A percentile compares a stretch with the other conserved stretches of the same genome.
Evolutionary conservation across 2,888 invertebrate species (phyloP).

Genomic region (Plutella xylostella): DNA sequence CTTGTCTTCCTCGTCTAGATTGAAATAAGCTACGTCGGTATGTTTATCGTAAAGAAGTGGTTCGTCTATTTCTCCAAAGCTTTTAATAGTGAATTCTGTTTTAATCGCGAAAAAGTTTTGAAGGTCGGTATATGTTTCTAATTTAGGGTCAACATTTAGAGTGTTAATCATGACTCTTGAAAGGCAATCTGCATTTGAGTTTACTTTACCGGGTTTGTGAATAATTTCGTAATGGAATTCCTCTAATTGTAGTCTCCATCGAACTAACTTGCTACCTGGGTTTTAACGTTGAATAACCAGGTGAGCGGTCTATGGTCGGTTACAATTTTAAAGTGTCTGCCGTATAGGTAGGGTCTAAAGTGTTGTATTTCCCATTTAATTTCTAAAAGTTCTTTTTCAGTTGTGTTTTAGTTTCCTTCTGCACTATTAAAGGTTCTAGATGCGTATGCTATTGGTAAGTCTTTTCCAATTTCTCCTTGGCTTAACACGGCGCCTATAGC

Average conservation of each 20-base stretch:
- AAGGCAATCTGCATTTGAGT: constrained; percentile 14
- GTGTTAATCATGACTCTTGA: too few species aligned
- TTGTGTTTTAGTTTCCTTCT: constrained; percentile 12
- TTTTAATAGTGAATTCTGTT: too few species aligned
- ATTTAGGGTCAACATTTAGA: too few species aligned
- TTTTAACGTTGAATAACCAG: background rate
- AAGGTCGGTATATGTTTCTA: too few species aligned
- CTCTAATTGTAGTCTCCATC: constrained; percentile 2
- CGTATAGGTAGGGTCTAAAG: background rate
- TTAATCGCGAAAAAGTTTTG: too few species aligned
- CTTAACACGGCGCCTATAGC: constrained; percentile 4
- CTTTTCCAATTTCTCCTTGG: constrained; percentile 15
- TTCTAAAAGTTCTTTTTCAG: constrained; percentile 20
- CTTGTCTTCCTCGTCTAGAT: too few species aligned
- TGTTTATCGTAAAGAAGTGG: too few species aligned
- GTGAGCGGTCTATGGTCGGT: background rate
- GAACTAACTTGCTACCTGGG: background rate
- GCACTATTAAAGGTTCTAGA: constrained; percentile 1
- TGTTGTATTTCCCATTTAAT: constrained; percentile 5
- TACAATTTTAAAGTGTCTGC: background rate
- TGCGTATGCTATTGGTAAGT: constrained; percentile 9
- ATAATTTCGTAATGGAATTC: constrained; percentile 14
- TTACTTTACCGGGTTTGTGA: constrained; percentile 15
- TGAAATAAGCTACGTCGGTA: too few species aligned
- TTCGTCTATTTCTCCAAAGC: too few species aligned